These are phyloP conservation scores for Halcyon smyrnensis DNA, from an alignment of 2,797 vertebrate genomes.

Conservation along the genomic window DNA sequence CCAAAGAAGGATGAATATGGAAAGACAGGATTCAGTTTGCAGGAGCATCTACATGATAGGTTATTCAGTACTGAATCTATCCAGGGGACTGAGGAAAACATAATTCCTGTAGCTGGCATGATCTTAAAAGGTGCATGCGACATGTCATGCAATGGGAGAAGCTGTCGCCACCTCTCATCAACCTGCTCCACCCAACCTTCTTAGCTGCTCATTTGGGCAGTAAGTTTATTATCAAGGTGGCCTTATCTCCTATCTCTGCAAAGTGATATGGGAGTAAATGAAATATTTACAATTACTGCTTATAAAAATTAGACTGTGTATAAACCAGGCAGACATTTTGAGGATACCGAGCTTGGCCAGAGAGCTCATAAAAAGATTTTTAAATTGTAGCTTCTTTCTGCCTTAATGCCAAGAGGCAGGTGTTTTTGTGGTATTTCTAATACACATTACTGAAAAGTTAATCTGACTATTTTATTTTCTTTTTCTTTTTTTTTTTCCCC, in stretches of 20 bases:
- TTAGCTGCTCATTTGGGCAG: not conserved
- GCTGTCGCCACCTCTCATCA: not conserved
- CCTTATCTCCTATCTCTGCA: not conserved
- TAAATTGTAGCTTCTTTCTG: not conserved
- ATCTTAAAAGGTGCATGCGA: not conserved
- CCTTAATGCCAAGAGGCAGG: not conserved
- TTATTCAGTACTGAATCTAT: not conserved
- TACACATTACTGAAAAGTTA: not conserved
- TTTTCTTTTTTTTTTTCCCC: accelerated
- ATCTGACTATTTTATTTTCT: not conserved
- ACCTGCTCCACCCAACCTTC: not conserved
- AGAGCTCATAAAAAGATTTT: not conserved
- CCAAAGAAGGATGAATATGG: not conserved
- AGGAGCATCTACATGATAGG: not conserved
- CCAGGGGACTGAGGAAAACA: not conserved
- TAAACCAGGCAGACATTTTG: not conserved
- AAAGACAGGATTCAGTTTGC: not conserved
- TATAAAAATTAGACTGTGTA: not conserved
- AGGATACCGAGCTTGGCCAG: not conserved
- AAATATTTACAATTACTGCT: not conserved
- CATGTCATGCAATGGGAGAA: not conserved
- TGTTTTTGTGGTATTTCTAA: not conserved
- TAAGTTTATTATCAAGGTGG: not conserved
- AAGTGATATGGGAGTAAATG: not conserved
- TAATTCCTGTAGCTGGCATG: not conserved